Evolutionary conservation across 1,140 invertebrate genomes (phyloP), one percentile per base, ranked within the genome.

Genomic region (Apis laboriosa): DNA sequence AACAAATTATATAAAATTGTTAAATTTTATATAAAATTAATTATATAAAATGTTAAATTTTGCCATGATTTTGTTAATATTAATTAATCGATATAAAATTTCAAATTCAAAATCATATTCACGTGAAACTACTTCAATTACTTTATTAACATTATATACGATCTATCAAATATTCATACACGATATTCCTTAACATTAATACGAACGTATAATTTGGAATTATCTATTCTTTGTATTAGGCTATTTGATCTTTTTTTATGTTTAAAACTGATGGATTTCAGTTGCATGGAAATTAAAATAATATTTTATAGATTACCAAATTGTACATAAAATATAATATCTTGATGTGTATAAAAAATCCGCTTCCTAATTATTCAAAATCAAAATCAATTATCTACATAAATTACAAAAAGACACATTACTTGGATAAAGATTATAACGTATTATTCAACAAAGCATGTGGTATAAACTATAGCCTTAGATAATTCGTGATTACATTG

Each of bases 301-400:
- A 77, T 43, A 61, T 55, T 21, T 63, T 11, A 70, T 19, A 77
- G 2, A 58, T 2, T 76, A 61, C 28, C 63, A 64, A 60, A 43
- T 70, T 60, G 49, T 75, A 71, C 34, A 74, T 85, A 43, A 55
- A 75, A 64, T 49, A 63, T n/a, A 49, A 51, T 21, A 49, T 19
- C 64, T 75, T 85, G n/a, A 28, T 55, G 55, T 56, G 60, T 76
- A 81, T 60, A 85, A 85, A 81, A 75, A 70, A 4, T 66, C 51
- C 51, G 24, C 3, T 13, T n/a, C 17, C 19, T 34, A 85, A 66
- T n/a, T 15, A 49, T 43, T 43, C 21, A 19, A 24, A 64, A 80
- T 72, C n/a, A 43, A 86, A 85, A 80, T 76, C 55, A 70, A 74
- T 85, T 83, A 76, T 77, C 63, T 78, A 80, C 64, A 81, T 28